Evolutionary conservation across 2,888 invertebrate genomes (phyloP), one percentile per base, ranked within the genome.

Genomic region (Himalopsyche tibetana): DNA sequence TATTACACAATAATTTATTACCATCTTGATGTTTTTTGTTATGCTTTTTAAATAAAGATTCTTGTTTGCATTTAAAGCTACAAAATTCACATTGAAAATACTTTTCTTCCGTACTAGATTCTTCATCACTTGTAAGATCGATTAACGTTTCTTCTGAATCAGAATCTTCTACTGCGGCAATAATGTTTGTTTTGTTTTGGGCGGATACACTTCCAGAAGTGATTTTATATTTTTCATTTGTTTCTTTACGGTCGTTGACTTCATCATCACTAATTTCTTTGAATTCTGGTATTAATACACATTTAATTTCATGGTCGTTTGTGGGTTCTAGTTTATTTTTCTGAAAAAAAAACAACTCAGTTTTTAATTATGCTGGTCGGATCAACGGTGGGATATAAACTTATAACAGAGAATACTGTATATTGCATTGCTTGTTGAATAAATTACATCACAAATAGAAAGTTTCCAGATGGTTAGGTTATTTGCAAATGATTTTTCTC

Each of bases 271-370:
- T 74, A 12, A 38, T 74, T 28, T 36, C 74, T 74, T 74, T 74
- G 38, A 74, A 74, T 38, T 74, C 28, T 74, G 74, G 28, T 74
- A 74, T 74, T 19, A 74, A 74, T 28, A 74, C n/a, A 74, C 36
- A 74, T 15, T 36, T 63, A 6, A 63, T 28, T 19, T 63, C 63
- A 19, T n/a, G 19, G 8, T 28, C 8, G 19, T 63, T 28, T 28
- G n/a, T 28, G 28, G 3, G 11, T 19, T 63, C 63, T 19, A 6
- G 4, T 28, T 63, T 63, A 4, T 6, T 15, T 15, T 15, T 8
- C 15, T 12, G 15, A 51, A 51, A 51, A 51, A 51, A 2, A 15
- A 15, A 15, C 12, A 51, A 51, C 12, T 15, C 45, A 51, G 42
- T 42, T 42, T 42, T 51, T 9, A 12, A 51, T 3, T 51, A 11